Evolutionary conservation across 2,888 invertebrate species (phyloP).

Genomic region (Stenotaenia linearis): DNA sequence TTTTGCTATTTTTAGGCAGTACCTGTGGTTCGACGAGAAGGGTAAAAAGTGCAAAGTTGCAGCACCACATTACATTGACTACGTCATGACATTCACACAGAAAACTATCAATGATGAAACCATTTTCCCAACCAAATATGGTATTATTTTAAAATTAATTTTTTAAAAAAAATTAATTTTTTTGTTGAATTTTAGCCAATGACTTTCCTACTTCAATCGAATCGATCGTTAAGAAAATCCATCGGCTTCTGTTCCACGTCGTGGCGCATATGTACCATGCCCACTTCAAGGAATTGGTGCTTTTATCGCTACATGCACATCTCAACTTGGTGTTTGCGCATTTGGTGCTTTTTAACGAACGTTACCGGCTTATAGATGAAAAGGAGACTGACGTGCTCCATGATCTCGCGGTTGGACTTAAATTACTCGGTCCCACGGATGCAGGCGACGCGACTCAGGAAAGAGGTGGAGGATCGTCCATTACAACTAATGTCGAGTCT

Average conservation of each 20-base stretch:
- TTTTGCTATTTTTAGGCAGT: slow-evolving; percentile 60
- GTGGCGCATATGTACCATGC: slow-evolving; percentile 96
- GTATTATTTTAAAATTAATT: slow-evolving; percentile 50
- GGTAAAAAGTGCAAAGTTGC: slow-evolving; percentile 96
- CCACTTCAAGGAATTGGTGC: slow-evolving; percentile 92
- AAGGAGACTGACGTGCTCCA: slow-evolving; percentile 93
- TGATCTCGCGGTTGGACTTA: slow-evolving; percentile 78
- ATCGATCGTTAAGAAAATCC: slow-evolving; percentile 90
- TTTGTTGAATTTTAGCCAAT: slow-evolving; percentile 60
- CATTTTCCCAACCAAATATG: slow-evolving; percentile 97
- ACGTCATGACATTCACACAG: slow-evolving; percentile 97
- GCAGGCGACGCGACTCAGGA: slow-evolving; percentile 1
- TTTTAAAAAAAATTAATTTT: slow-evolving; percentile 38
- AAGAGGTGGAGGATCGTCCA: not conserved
- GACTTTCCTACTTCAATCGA: slow-evolving; percentile 93
- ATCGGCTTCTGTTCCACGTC: slow-evolving; percentile 94
- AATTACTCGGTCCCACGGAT: slow-evolving; percentile 39
- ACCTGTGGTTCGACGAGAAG: slow-evolving; percentile 98
- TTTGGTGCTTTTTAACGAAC: slow-evolving; percentile 75
- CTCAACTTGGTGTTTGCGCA: slow-evolving; percentile 96
- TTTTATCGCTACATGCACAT: slow-evolving; percentile 90
- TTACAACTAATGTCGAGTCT: not conserved
- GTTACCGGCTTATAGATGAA: slow-evolving; percentile 86
- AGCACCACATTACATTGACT: slow-evolving; percentile 97
- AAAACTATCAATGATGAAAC: slow-evolving; percentile 94